A percentile compares a stretch with the other conserved stretches of the same genome.
Evolutionary conservation across 1,140 invertebrate species (phyloP).

Genomic region (roundworm (Caenorhabditis elegans)): WBcel235 BX284604.4:697001-697500

Average conservation of each 20-base stretch:
- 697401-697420: background rate
- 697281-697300: background rate
- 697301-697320: background rate
- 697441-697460: background rate
- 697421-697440: background rate
- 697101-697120: background rate
- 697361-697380: background rate
- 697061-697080: background rate
- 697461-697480: background rate
- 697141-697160: background rate
- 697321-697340: background rate
- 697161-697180: background rate
- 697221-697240: background rate
- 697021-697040: background rate
- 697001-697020: background rate
- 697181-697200: background rate
- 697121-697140: background rate
- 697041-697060: background rate
- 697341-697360: slow-evolving; percentile 1
- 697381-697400: background rate
- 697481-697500: background rate
- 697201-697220: background rate
- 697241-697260: background rate
- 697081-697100: background rate
- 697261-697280: background rate